Evolutionary conservation across 92 coral and sea anemone species (phyloP), one percentile per base, ranked within the genome.

Genomic region (Porites divaricata): DNA sequence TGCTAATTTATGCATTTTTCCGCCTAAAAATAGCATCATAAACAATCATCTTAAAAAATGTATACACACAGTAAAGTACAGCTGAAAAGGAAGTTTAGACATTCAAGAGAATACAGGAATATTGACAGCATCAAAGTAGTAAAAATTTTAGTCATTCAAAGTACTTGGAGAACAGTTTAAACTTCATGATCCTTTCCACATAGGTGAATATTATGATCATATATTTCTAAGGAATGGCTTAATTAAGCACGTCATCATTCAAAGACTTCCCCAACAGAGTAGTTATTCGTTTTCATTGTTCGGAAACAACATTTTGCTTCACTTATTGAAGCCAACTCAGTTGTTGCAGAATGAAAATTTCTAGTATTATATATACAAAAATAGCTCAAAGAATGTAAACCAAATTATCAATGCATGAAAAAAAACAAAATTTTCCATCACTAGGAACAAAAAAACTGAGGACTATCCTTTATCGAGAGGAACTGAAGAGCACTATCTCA

Each of bases 21-120:
- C 16, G 17, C 13, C 81, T 51, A 48, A 67, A 67, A 28, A 67
- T 76, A 85, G 77, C 69, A 15, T 49, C 45, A 48, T 19, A 84
- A 56, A 67, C 65, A 50, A 68, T 54, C 17, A 75, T 17, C 2
- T 28, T 8, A 69, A 20, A 35, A 21, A 12, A 80, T 61, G 21
- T 26, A 19, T 14, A 54, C 15, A 73, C 23, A 50, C 1, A 20
- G 63, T 10, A 15, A 28, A 13, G 8, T 4, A 41, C 63, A 17
- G 63, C 21, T 19, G 8, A 21, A 41, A 58, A 73, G 50, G 12
- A 20, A 65, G 21, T 20, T 50, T 14, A 20, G 41, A 21, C 20
- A 50, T 61, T 61, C 24, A 15, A 70, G 54, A 9, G 15, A 22
- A 70, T 70, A 17, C 8, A 70, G 22, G 17, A 26, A 45, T 15